phyloP scores from a whole-genome alignment of 1,140 invertebrate species.

The Aethina tumida region DNA sequence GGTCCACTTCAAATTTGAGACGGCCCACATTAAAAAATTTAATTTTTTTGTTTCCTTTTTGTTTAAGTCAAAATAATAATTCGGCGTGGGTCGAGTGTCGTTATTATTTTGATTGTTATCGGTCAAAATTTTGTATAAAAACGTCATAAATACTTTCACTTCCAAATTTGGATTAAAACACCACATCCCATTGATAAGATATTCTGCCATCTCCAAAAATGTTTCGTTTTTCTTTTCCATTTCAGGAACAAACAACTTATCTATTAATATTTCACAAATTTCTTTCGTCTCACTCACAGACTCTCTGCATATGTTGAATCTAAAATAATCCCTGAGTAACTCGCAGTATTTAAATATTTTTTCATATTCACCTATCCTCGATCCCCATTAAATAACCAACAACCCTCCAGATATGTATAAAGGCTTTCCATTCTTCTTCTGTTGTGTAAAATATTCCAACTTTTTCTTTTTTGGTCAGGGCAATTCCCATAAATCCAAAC shows the following conservation, averaged over 20 bases:
- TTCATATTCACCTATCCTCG: constrained; percentile 53
- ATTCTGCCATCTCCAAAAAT: constrained; percentile 22
- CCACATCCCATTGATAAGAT: constrained; percentile 28
- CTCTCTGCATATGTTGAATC: constrained; percentile 32
- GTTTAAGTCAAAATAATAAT: too few species aligned
- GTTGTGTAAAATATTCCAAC: constrained; percentile 49
- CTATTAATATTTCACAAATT: constrained; percentile 25
- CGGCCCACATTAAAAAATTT: neutral
- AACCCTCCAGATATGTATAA: constrained; percentile 75
- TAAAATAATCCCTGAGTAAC: constrained; percentile 13
- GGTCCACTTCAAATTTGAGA: constrained; percentile 11
- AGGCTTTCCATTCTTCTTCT: constrained; percentile 57
- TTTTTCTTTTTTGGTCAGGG: constrained; percentile 51
- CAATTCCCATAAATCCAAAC: constrained; percentile 77
- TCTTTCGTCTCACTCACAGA: constrained; percentile 29
- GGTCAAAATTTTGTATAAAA: constrained; percentile 14
- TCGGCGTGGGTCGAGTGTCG: constrained; percentile 1
- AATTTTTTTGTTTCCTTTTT: constrained; percentile 3
- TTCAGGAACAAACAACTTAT: constrained; percentile 17
- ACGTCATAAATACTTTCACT: constrained; percentile 17
- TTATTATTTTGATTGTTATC: constrained; percentile 10
- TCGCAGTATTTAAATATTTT: neutral
- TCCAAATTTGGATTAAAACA: constrained; percentile 25
- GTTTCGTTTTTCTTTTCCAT: constrained; percentile 16
- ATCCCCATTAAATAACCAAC: constrained; percentile 73